Base-by-base conservation (phyloP, 2,113 vertebrate genomes). In the Prionailurus viverrinus region DNA sequence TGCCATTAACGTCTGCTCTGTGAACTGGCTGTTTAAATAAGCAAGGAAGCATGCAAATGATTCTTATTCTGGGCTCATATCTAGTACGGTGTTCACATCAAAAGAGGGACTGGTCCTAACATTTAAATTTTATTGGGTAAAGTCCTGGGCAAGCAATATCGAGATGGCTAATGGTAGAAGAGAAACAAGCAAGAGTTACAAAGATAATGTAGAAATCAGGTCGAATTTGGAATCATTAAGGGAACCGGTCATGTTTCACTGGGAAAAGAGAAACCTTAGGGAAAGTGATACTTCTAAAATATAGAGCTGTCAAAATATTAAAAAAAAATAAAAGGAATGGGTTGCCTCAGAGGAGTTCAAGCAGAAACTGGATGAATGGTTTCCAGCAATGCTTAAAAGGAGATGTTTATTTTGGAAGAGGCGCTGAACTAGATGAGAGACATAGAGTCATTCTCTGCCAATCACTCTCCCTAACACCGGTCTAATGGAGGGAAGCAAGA, bases 381-480 rank as follows among this genome's bases (percentile, higher is more conserved):
- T 95, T 88, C 82, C 86, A 88, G 76, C 31, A 63, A 31, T 10
- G 36, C 82, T 73, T 95, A 73, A 79, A 87, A 84, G 87, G 68
- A 94, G 86, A 58, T 88, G 45, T 25, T 98, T 97, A 80, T 93
- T 96, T 93, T 96, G 94, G 81, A 91, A 95, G 63, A 88, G 76
- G 41, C 0, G 0, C 33, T 69, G 76, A 96, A 76, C 74, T 90
- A 61, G 68, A 73, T 29, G 65, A 88, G 25, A 91, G 76, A 84
- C 88, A 84, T 65, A 48, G 71, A 93, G 81, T 91, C 66, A 25
- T 33, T 48, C 53, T 58, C 19, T 71, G 73, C 41, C 53, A 58
- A 23, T 93, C 63, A 79, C 66, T 83, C 19, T 61, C 51, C 19
- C 73, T 86, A 94, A 92, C 45, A 53, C 16, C 55, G 31, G 29